phyloP scores from a whole-genome alignment of 2,113 vertebrate genomes.

The Caloenas nicobarica region DNA sequence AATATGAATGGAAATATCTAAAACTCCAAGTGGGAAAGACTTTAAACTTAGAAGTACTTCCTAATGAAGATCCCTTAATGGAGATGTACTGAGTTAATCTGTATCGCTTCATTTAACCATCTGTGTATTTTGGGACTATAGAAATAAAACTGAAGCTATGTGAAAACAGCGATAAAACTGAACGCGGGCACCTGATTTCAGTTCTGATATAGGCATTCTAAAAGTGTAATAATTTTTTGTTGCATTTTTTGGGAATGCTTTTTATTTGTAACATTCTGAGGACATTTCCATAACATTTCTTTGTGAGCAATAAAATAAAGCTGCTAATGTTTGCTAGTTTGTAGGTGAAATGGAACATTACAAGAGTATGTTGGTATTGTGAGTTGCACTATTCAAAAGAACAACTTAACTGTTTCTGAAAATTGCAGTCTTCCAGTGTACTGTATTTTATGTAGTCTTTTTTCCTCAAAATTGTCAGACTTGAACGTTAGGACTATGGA shows the following conservation, averaged over 20 bases:
- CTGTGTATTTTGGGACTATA: neutral
- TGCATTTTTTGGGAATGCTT: neutral
- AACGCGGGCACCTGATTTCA: neutral
- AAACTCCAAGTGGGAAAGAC: neutral
- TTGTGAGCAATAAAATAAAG: neutral
- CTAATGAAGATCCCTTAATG: neutral
- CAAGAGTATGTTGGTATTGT: neutral
- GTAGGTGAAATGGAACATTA: neutral
- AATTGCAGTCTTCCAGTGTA: neutral
- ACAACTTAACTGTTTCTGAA: neutral
- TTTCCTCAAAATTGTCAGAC: neutral
- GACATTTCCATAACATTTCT: neutral
- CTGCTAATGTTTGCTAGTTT: neutral
- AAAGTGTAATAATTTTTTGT: neutral
- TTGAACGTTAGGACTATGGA: neutral
- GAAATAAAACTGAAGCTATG: neutral
- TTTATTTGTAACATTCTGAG: neutral
- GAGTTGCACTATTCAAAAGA: neutral
- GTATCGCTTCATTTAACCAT: neutral
- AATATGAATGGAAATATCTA: neutral
- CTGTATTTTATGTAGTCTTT: neutral
- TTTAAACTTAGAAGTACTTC: neutral
- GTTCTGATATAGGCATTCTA: neutral
- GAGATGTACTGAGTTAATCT: neutral
- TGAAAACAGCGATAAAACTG: neutral